These are phyloP conservation scores for Geotrypetes seraphini DNA, from an alignment of 2,797 vertebrate species.

Conservation along the genomic window DNA sequence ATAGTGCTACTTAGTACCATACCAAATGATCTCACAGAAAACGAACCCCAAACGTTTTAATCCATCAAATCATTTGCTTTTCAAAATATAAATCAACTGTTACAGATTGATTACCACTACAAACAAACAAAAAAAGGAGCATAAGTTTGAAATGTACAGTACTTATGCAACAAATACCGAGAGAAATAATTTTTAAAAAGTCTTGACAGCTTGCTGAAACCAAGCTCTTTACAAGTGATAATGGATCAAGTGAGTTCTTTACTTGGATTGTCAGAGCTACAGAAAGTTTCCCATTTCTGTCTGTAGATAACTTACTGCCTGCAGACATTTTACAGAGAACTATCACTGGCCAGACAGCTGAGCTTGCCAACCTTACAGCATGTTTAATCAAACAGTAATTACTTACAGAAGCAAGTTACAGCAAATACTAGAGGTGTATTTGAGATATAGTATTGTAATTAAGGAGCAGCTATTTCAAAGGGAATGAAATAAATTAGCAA, in stretches of 20 bases:
- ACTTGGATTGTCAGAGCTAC: conserved; percentile 24
- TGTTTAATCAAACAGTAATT: conserved; percentile 69
- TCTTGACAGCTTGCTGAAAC: conserved; percentile 40
- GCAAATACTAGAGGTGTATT: conserved; percentile 36
- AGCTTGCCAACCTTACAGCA: conserved; percentile 52
- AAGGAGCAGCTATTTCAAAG: conserved; percentile 48
- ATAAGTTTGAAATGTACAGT: not conserved
- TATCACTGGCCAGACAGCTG: conserved; percentile 44
- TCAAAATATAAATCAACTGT: not conserved
- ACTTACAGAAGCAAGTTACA: conserved; percentile 58
- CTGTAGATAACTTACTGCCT: conserved; percentile 20
- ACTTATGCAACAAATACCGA: not conserved
- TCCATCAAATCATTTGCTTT: too few species aligned
- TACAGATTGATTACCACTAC: not conserved
- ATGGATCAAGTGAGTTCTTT: conserved; percentile 52
- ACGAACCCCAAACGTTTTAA: conserved; percentile 4
- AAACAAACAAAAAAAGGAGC: not conserved
- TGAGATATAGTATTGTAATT: conserved; percentile 32
- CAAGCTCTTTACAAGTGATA: conserved; percentile 49
- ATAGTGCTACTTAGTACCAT: conserved; percentile 24
- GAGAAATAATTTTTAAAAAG: conserved; percentile 1
- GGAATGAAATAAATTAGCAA: conserved; percentile 29
- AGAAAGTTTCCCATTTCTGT: conserved; percentile 19
- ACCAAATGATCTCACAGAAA: conserved; percentile 31
- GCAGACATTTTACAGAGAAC: conserved; percentile 55